phyloP scores from a whole-genome alignment of 2,797 vertebrate genomes.

The Propithecus deckenii region DNA sequence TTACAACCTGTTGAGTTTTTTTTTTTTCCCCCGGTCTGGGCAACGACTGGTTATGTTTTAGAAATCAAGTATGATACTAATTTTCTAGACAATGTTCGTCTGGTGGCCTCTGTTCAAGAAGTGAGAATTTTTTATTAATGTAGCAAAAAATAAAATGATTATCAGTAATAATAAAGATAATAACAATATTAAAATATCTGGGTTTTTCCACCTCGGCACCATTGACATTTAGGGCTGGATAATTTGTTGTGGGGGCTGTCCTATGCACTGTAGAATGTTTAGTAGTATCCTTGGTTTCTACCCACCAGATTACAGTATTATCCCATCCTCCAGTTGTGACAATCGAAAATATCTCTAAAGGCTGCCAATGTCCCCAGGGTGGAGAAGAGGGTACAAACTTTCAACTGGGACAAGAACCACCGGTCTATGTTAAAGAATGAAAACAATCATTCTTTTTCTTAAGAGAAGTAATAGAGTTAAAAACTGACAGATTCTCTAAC shows the following conservation, averaged over 20 bases:
- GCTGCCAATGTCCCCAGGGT: neutral
- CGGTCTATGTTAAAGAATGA: neutral
- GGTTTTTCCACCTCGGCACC: neutral
- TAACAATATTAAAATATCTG: neutral
- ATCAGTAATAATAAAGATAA: neutral
- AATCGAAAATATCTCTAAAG: neutral
- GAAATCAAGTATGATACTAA: constrained; percentile 17
- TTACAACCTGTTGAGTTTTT: neutral
- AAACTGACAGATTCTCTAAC: neutral
- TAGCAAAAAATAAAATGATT: neutral
- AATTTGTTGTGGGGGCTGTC: neutral
- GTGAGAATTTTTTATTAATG: neutral
- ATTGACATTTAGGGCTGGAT: rapidly evolving
- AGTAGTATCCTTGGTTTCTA: neutral
- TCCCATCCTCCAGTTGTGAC: neutral
- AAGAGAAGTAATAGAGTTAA: neutral
- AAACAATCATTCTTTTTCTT: neutral
- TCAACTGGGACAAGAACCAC: neutral
- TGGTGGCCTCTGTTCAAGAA: neutral
- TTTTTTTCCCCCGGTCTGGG: neutral
- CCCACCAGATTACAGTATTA: neutral
- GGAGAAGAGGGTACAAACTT: neutral
- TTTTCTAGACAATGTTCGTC: neutral
- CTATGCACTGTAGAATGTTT: rapidly evolving
- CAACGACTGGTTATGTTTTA: neutral